Base-by-base conservation (phyloP, 1,140 invertebrate genomes). In the Hirudo medicinalis region DNA sequence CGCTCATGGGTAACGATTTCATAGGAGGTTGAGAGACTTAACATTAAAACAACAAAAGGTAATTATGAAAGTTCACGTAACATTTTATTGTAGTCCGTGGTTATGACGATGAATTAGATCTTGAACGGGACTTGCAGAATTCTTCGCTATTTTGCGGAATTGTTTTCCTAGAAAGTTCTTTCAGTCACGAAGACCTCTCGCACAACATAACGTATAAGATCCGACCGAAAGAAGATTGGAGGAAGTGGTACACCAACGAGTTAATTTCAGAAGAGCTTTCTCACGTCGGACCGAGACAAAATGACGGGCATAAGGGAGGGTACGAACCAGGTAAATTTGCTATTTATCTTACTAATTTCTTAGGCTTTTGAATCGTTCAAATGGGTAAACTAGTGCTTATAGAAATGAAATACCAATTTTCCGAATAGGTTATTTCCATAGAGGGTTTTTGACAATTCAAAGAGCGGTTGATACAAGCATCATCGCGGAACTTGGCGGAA, bases 201-300 rank as follows among this genome's bases (percentile, higher is more conserved):
- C 22, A 70, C 25, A 72, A 77, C 63, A 76, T 78, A 63, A 76
- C 83, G 74, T 82, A 87, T 54, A 83, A 82, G 22, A 78, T 87
- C 40, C 43, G 43, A 49, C 43, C 82, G 86, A 60, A 85, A 87
- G 78, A 87, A 86, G 67, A 85, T 84, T 49, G 43, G 43, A 66
- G 82, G 85, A 76, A 80, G 86, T 74, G 81, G 79, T 53, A 78
- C 67, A 63, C 22, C 11, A 63, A 63, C 57, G 57, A 63, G 29
- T 22, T 22, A 25, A 63, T 32, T 63, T 63, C 57, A 32, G 29
- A 63, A 4, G 29, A 32, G 19, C 22, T 63, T 63, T 32, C 57
- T 63, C 57, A 63, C 29, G 13, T 32, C 19, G 57, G 57, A 20
- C 57, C 57, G 29, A 63, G 57, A 32, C 57, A 63, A 32, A 63